These are phyloP conservation scores for Laterallus jamaicensis DNA, from an alignment of 2,113 vertebrate genomes.

Conservation along the genomic window DNA sequence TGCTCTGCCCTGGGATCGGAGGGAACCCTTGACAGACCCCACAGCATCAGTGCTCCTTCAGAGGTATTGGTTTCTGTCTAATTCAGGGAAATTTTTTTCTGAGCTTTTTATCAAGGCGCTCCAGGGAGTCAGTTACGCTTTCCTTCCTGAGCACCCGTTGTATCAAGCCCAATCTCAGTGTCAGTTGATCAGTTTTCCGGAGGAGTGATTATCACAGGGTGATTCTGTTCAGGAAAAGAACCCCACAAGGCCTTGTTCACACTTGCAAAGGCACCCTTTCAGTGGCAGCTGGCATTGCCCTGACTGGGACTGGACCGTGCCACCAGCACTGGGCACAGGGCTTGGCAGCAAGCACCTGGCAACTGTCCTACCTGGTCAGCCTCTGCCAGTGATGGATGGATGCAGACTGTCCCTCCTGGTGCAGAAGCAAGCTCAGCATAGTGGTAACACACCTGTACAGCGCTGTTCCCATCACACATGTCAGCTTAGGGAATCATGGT, in stretches of 20 bases:
- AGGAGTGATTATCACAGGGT: not conserved
- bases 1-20: not conserved
- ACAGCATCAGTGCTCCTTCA: not conserved
- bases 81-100: not conserved
- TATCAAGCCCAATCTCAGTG: not conserved
- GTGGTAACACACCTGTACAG: rapidly evolving
- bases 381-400: not conserved
- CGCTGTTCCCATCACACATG: not conserved
- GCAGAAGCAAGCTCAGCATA: not conserved
- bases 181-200: not conserved
- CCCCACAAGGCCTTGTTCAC: not conserved
- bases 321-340: not conserved
- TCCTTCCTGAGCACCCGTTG: not conserved
- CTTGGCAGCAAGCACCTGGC: not conserved
- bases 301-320: not conserved
- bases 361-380: not conserved
- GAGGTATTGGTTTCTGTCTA: slow-evolving; percentile 1
- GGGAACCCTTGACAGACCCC: not conserved
- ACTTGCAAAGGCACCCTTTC: not conserved
- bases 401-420: not conserved
- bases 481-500: not conserved
- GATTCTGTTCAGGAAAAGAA: not conserved
- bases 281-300: not conserved
- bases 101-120: not conserved
- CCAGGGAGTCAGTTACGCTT: not conserved